These are phyloP conservation scores for Manis crassicaudata DNA, from an alignment of 2,797 vertebrate species.

Conservation along the genomic window DNA sequence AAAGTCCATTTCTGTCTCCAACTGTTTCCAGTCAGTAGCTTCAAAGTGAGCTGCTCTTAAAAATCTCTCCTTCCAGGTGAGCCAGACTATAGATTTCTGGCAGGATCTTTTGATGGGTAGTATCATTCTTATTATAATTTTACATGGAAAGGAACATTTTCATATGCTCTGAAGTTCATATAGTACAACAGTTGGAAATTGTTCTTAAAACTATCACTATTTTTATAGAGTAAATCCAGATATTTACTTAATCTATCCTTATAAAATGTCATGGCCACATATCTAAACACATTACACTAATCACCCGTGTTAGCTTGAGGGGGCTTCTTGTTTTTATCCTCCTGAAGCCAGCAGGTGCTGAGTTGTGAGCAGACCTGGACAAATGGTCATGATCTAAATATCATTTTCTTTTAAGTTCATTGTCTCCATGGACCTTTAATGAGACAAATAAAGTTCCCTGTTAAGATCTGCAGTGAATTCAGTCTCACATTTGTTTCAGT, in stretches of 20 bases:
- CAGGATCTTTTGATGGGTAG: background rate
- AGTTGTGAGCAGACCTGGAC: conserved; percentile 72
- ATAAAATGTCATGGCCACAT: conserved; percentile 82
- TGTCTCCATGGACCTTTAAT: background rate
- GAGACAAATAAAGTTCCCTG: background rate
- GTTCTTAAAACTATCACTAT: conserved; percentile 74
- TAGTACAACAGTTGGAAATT: background rate
- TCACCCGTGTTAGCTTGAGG: conserved; percentile 79
- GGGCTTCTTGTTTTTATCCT: conserved; percentile 78
- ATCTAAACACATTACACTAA: conserved; percentile 82
- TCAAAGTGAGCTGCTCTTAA: background rate
- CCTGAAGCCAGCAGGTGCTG: conserved; percentile 61
- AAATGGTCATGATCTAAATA: conserved; percentile 67
- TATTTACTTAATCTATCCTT: conserved; percentile 92
- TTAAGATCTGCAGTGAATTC: background rate
- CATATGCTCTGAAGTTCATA: background rate
- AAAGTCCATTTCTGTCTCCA: background rate
- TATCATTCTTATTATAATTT: background rate
- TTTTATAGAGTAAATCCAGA: conserved; percentile 86
- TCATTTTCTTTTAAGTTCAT: conserved; percentile 67
- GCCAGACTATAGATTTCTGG: background rate
- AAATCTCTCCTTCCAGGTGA: background rate
- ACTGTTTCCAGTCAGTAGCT: conserved; percentile 15
- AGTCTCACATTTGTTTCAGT: background rate
- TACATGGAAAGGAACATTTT: background rate